These are phyloP conservation scores for Coregonus suidteri DNA, from an alignment of 2,797 vertebrate species.

Conservation along the genomic window DNA sequence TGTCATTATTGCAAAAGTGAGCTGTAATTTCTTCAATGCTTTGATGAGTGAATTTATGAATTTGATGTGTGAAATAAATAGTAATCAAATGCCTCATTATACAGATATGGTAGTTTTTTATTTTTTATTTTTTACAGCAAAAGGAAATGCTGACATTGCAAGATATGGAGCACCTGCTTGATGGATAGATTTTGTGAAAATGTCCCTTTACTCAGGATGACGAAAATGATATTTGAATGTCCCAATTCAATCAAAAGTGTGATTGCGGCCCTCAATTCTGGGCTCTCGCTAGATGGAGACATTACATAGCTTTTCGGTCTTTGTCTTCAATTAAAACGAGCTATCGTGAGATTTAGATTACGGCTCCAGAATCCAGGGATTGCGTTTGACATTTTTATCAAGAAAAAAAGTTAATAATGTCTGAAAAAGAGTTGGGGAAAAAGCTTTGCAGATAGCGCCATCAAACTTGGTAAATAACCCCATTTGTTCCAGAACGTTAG, in stretches of 20 bases:
- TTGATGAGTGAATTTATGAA: slow-evolving; percentile 31
- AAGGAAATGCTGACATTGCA: too few species aligned
- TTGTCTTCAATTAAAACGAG: not conserved
- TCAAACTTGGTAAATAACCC: slow-evolving; percentile 76
- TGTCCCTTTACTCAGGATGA: too few species aligned
- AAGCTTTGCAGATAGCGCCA: slow-evolving; percentile 77
- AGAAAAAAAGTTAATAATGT: slow-evolving; percentile 67
- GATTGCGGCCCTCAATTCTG: not conserved
- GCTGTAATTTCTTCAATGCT: slow-evolving; percentile 38
- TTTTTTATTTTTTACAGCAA: not conserved
- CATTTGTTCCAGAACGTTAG: not conserved
- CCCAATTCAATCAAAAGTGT: too few species aligned
- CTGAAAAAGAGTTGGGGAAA: slow-evolving; percentile 77
- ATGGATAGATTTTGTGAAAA: too few species aligned
- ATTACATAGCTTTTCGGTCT: not conserved
- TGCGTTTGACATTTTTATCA: slow-evolving; percentile 49
- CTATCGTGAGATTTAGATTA: slow-evolving; percentile 33
- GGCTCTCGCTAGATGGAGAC: slow-evolving; percentile 28
- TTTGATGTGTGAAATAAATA: slow-evolving; percentile 54
- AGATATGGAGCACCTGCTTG: too few species aligned
- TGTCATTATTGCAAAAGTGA: slow-evolving; percentile 47
- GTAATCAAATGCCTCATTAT: not conserved
- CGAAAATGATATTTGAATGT: too few species aligned
- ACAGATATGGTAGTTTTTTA: too few species aligned
- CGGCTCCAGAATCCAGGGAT: not conserved